Evolutionary conservation across 2,113 vertebrate species (phyloP), one percentile per base, ranked within the genome.

Genomic region (Illadopsis cleaveri): DNA sequence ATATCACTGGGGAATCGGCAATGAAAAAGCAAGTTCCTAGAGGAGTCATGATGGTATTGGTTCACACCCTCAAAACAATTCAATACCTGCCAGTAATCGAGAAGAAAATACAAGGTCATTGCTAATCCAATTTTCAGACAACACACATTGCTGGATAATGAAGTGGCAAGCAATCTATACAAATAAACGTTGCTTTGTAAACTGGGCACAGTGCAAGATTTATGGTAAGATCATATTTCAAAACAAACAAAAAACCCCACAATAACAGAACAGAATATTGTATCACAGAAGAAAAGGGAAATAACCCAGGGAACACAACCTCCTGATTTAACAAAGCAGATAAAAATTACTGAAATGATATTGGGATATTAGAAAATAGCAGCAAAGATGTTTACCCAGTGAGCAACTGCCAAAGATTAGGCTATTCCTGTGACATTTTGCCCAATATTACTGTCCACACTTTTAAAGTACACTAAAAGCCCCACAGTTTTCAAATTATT

Each of bases 91-190:
- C 90, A 86, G 85, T 78, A 94, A 90, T 82, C 3, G 3, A 66
- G 85, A 88, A 90, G 90, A 96, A 95, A 93, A 83, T 93, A 92
- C 4, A 89, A 96, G 76, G 82, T 94, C 86, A 89, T 56, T 84
- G 83, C 85, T 89, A 94, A 94, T 92, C 88, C 76, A 92, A 90
- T 96, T 86, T 93, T 86, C 88, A 95, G 90, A 60, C 83, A 90
- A 48, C 88, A 81, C 40, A 92, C 60, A 86, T 83, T 89, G 82
- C 60, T 48, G 60, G 79, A 96, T 96, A 97, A 97, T 95, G 68
- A 96, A 96, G 76, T 89, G 80, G 90, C 68, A 96, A 90, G 72
- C 69, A 86, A 95, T 95, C 92, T 78, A 64, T 89, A 93, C 40
- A 90, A 83, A 90, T 93, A 90, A 81, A 47, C 60, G 82, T 10